phyloP scores from a whole-genome alignment of 2,113 vertebrate genomes.

The Malurus melanocephalus region DNA sequence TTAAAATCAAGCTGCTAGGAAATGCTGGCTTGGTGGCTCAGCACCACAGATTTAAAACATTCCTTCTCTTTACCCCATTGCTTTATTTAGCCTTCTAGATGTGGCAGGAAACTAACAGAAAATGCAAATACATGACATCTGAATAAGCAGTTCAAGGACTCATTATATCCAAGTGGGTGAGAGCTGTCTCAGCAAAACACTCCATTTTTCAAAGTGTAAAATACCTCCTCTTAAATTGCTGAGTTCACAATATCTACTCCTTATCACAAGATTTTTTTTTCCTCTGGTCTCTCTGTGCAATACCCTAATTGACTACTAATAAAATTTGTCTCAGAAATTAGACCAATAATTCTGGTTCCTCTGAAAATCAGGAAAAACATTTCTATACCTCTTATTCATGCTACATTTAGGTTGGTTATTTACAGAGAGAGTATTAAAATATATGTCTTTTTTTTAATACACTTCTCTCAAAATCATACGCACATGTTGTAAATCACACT shows the following conservation, averaged over 20 bases:
- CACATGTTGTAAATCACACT: neutral
- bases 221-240: neutral
- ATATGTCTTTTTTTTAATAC: neutral
- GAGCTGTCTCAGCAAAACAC: neutral
- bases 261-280: neutral
- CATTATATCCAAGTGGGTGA: neutral
- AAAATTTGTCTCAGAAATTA: neutral
- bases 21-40: neutral
- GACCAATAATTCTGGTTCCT: neutral
- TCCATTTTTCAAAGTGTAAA: neutral
- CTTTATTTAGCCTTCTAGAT: neutral
- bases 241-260: neutral
- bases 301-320: neutral
- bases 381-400: neutral
- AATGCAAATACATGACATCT: neutral
- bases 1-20: neutral
- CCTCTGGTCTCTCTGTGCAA: neutral
- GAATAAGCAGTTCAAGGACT: neutral
- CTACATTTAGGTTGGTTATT: neutral
- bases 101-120: neutral
- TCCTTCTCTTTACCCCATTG: neutral
- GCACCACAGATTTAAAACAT: neutral
- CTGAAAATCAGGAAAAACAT: neutral
- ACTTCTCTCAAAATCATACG: neutral
- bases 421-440: neutral